Percentiles rank a stretch among this genome's conserved stretches.
These are phyloP conservation scores for Brachionus calyciflorus DNA, from an alignment of 1,140 invertebrate species.

Conservation along the genomic window DNA sequence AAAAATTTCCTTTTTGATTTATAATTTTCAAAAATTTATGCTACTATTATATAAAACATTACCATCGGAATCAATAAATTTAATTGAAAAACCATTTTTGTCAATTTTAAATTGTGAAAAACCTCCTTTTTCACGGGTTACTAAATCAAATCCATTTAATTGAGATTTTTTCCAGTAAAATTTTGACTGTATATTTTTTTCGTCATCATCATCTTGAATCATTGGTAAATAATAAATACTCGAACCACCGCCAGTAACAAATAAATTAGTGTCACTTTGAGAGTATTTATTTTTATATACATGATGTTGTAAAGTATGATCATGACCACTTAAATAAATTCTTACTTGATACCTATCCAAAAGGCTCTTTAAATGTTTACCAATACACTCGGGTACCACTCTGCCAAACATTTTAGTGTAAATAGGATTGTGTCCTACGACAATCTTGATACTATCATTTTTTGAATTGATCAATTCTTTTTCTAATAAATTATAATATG, in stretches of 20 bases:
- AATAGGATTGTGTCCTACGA: conserved; percentile 4
- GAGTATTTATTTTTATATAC: background rate
- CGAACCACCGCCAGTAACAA: background rate
- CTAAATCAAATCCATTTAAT: too few relatives aligned
- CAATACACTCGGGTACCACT: background rate
- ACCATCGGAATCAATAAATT: too few relatives aligned
- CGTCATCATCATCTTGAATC: background rate
- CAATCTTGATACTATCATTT: background rate
- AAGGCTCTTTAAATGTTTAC: background rate
- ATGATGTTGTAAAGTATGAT: conserved; percentile 31
- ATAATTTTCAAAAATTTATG: too few relatives aligned
- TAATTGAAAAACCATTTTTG: too few relatives aligned
- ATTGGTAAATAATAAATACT: conserved; percentile 1
- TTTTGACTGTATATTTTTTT: background rate
- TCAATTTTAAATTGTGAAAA: too few relatives aligned
- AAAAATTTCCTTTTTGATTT: too few relatives aligned
- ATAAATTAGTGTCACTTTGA: background rate
- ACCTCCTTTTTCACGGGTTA: too few relatives aligned
- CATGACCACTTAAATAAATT: background rate
- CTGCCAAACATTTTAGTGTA: background rate
- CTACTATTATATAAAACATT: too few relatives aligned
- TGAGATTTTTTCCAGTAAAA: conserved; percentile 11
- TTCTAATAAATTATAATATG: conserved; percentile 5
- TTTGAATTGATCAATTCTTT: background rate
- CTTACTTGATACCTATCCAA: background rate